These are phyloP conservation scores for Dryomyza anilis DNA, from an alignment of 2,888 invertebrate species.

Conservation along the genomic window DNA sequence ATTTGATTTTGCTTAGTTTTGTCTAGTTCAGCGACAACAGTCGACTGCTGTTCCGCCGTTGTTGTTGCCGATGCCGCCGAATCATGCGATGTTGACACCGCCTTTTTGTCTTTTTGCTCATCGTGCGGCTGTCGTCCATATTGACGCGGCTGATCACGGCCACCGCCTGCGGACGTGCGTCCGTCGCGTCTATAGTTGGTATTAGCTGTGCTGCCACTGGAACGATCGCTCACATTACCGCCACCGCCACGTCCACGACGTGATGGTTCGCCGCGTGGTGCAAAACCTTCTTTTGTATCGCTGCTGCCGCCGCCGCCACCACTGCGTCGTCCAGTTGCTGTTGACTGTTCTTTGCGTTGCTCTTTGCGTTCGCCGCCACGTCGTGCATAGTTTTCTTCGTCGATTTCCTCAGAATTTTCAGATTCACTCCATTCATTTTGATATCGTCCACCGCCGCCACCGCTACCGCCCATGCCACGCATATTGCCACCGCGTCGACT, in stretches of 20 bases:
- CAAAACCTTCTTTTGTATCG: slow-evolving; percentile 71
- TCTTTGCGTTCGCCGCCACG: slow-evolving; percentile 64
- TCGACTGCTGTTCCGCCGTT: no score
- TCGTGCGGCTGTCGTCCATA: slow-evolving; percentile 52
- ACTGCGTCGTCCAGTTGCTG: slow-evolving; percentile 24
- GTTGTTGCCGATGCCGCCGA: slow-evolving; percentile 43
- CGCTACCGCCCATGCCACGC: slow-evolving; percentile 45
- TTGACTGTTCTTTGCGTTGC: slow-evolving; percentile 38
- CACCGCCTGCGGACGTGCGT: slow-evolving; percentile 21
- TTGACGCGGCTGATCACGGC: slow-evolving; percentile 37
- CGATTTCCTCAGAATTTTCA: slow-evolving; percentile 75
- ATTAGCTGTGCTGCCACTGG: slow-evolving; percentile 40
- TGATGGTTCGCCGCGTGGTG: slow-evolving; percentile 87
- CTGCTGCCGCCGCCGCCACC: slow-evolving; percentile 38
- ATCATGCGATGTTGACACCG: no score
- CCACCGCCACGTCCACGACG: slow-evolving; percentile 78
- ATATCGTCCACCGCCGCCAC: slow-evolving; percentile 46
- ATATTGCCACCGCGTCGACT: slow-evolving; percentile 51
- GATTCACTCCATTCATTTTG: slow-evolving; percentile 65
- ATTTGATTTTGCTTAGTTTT: slow-evolving; percentile 72
- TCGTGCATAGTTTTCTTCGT: slow-evolving; percentile 68
- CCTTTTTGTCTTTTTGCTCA: slow-evolving; percentile 42
- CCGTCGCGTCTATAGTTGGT: slow-evolving; percentile 54
- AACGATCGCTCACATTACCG: slow-evolving; percentile 63
- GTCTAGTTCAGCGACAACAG: slow-evolving; percentile 67